A percentile compares a stretch with the other conserved stretches of the same genome.
These are phyloP conservation scores for Lagopus muta DNA, from an alignment of 2,113 vertebrate species.

Conservation along the genomic window DNA sequence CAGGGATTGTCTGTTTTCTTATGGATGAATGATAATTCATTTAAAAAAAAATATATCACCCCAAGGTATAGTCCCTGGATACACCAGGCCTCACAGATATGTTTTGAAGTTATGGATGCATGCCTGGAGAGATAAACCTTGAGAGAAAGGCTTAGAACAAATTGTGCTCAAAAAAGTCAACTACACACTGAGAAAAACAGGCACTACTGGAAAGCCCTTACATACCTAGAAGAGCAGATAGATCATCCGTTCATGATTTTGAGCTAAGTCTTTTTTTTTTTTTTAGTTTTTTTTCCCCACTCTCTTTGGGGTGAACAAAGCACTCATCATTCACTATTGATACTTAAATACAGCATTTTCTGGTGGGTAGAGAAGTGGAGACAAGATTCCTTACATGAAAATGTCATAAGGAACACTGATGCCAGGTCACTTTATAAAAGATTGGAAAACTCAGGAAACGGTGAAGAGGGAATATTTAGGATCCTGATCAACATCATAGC, in stretches of 20 bases:
- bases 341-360: neutral
- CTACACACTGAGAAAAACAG: neutral
- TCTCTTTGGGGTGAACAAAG: rapidly evolving
- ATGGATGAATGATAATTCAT: neutral
- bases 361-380: neutral
- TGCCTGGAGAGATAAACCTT: neutral
- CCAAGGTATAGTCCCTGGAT: neutral
- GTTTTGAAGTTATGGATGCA: neutral
- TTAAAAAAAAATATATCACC: neutral
- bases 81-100: neutral
- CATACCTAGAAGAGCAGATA: neutral
- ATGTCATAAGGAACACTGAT: neutral
- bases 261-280: rapidly evolving
- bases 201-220: neutral
- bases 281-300: too few species aligned
- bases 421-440: neutral
- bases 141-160: neutral
- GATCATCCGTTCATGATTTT: neutral
- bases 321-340: neutral
- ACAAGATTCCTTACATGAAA: neutral
- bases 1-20: neutral
- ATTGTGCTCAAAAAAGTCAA: neutral
- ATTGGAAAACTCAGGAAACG: neutral
- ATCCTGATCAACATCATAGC: neutral
- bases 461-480: neutral